Evolutionary conservation across 2,888 invertebrate genomes (phyloP), one percentile per base, ranked within the genome.

Genomic region (Euspilapteryx auroguttella): DNA sequence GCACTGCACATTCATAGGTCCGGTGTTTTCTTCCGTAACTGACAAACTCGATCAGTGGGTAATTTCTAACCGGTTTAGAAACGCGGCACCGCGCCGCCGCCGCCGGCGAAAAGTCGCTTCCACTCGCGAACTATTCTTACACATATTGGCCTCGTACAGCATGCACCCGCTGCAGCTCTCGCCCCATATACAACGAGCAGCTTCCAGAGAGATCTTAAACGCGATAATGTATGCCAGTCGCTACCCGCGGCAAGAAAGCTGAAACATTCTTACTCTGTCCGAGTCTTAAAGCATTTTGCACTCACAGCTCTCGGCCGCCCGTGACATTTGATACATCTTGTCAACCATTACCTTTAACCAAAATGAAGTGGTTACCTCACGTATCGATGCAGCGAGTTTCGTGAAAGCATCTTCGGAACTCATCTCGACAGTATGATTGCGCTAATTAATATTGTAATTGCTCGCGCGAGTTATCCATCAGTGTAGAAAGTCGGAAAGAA

Each of bases 21-120:
- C 55, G 56, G 57, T 59, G 63, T 64, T 71, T 69, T 71, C 68
- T 69, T 68, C 68, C 65, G 62, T 58, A 54, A 62, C 55, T 59
- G 54, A 55, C 58, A 56, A 73, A 66, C 65, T 69, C 71, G 68
- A 71, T 69, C 69, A 73, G 51, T 71, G 50, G 68, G 66, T 63
- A 71, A 66, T 75, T 73, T 75, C 73, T 75, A 75, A 73, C 73
- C 65, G 71, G 75, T 75, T 69, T 73, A 73, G 75, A 73, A 73
- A 71, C 58, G 54, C 59, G 55, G 48, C 52, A 43, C 40, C 42
- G 40, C 41, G 35, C 32, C 41, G 12, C 13, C 9, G 25, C 24
- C 22, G 29, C 13, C 28, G 27, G 17, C 22, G 28, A 29, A 32
- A 22, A 29, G 29, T 32, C 10, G 37, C 40, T 39, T 37, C 40